Evolutionary conservation across 2,888 invertebrate species (phyloP).

Genomic region (Drosophila koepferae): DNA sequence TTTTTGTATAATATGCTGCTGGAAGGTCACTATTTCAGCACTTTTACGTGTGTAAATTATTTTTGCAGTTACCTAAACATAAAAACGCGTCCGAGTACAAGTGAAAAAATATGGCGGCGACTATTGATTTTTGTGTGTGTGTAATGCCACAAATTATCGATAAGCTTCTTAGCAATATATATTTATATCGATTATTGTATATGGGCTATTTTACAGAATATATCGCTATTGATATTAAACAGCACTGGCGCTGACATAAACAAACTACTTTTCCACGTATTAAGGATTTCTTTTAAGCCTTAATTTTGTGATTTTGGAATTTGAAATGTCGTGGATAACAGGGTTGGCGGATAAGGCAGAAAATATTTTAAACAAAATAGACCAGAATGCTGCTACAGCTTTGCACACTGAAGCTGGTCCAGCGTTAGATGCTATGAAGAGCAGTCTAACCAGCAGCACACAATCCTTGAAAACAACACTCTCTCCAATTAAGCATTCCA

Average conservation of each 20-base stretch:
- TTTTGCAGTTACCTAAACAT: slow-evolving; percentile 57
- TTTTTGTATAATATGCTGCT: slow-evolving; percentile 4
- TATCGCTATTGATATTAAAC: background rate
- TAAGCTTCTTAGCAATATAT: background rate
- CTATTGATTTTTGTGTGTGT: slow-evolving; percentile 70
- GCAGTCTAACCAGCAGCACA: slow-evolving; percentile 69
- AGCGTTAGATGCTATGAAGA: slow-evolving; percentile 52
- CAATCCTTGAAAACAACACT: slow-evolving; percentile 72
- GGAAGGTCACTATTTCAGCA: slow-evolving; percentile 23
- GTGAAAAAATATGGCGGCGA: slow-evolving; percentile 79
- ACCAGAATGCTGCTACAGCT: slow-evolving; percentile 90
- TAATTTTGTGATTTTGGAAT: slow-evolving; percentile 9
- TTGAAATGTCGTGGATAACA: slow-evolving; percentile 88
- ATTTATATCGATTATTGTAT: slow-evolving; percentile 24
- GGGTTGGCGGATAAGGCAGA: slow-evolving; percentile 91
- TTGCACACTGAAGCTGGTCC: slow-evolving; percentile 81
- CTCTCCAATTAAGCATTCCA: slow-evolving; percentile 61
- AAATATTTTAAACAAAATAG: slow-evolving; percentile 90
- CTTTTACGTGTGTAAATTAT: slow-evolving; percentile 22
- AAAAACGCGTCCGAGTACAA: slow-evolving; percentile 61
- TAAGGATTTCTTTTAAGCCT: slow-evolving; percentile 11
- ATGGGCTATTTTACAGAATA: slow-evolving; percentile 1
- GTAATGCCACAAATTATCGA: slow-evolving; percentile 37
- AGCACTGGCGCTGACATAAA: slow-evolving; percentile 41
- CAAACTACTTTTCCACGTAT: slow-evolving; percentile 55